These are phyloP conservation scores for Apoda limacodes DNA, from an alignment of 2,888 invertebrate genomes.

Conservation along the genomic window DNA sequence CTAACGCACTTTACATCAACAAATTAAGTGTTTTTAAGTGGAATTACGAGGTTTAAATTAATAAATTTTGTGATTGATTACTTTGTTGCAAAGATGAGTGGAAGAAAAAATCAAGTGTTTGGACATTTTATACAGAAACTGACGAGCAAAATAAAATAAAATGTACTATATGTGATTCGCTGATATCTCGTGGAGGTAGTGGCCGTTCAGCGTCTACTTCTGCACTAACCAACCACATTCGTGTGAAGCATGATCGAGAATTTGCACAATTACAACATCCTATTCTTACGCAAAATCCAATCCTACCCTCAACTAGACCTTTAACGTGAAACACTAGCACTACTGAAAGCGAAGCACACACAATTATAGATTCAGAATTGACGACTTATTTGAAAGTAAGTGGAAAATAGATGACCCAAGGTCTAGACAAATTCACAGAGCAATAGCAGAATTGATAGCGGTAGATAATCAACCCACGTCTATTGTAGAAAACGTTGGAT, in stretches of 20 bases:
- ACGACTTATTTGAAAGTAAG: too few relatives aligned
- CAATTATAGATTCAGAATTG: slow-evolving; percentile 3
- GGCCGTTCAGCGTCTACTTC: slow-evolving; percentile 7
- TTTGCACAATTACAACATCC: too few relatives aligned
- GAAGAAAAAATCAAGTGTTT: slow-evolving; percentile 3
- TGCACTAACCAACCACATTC: too few relatives aligned
- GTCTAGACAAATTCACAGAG: too few relatives aligned
- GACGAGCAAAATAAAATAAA: slow-evolving; percentile 8
- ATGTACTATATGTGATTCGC: slow-evolving; percentile 6
- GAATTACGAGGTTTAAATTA: too few relatives aligned
- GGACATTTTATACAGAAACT: slow-evolving; percentile 6
- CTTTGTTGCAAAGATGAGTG: slow-evolving; percentile 8
- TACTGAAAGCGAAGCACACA: neutral
- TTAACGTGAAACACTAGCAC: slow-evolving; percentile 6
- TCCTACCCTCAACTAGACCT: slow-evolving; percentile 5
- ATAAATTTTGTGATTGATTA: too few relatives aligned
- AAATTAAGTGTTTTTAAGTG: too few relatives aligned
- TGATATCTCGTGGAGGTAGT: slow-evolving; percentile 5
- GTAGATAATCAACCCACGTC: slow-evolving; percentile 9
- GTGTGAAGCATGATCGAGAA: too few relatives aligned
- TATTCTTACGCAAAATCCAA: too few relatives aligned
- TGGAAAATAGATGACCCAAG: too few relatives aligned
- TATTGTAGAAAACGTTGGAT: slow-evolving; percentile 5
- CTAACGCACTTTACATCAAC: too few relatives aligned
- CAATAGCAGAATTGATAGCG: slow-evolving; percentile 11